Conservation (phyloP, 1,140 invertebrate species). For the Parapsyche elsis region DNA sequence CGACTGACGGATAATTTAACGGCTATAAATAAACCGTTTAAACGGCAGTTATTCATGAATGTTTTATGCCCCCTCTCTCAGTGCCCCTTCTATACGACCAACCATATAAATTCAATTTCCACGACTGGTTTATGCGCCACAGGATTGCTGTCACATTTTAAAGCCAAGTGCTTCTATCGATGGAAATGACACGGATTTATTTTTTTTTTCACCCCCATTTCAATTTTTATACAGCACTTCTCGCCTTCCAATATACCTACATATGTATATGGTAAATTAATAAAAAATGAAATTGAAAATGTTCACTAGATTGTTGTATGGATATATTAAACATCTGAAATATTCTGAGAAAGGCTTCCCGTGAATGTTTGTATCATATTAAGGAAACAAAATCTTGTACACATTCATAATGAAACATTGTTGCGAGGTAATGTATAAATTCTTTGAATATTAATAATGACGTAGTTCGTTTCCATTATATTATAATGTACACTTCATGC, state of each 20-base stretch:
- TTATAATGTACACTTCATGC: too few relatives aligned
- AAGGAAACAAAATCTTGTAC: too few relatives aligned
- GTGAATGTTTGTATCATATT: too few relatives aligned
- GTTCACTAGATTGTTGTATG: too few relatives aligned
- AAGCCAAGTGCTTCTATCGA: slow-evolving; percentile 7
- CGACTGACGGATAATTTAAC: slow-evolving; percentile 40
- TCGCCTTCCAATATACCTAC: neutral
- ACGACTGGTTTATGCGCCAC: slow-evolving; percentile 15
- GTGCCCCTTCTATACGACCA: neutral
- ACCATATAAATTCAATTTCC: slow-evolving; percentile 24
- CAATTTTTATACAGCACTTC: neutral
- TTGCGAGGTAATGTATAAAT: too few relatives aligned
- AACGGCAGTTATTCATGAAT: slow-evolving; percentile 41
- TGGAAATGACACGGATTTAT: slow-evolving; percentile 32
- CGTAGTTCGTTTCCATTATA: too few relatives aligned
- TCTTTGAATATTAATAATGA: too few relatives aligned
- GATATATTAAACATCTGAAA: too few relatives aligned
- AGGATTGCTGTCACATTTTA: neutral
- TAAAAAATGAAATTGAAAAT: too few relatives aligned
- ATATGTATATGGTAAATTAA: neutral
- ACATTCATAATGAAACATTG: too few relatives aligned
- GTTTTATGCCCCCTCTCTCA: slow-evolving; percentile 15
- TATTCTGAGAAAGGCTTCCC: too few relatives aligned
- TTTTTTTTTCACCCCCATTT: neutral
- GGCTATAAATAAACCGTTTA: slow-evolving; percentile 40